Conservation (phyloP, 1,140 invertebrate species). For the Olivierus martensii region DNA sequence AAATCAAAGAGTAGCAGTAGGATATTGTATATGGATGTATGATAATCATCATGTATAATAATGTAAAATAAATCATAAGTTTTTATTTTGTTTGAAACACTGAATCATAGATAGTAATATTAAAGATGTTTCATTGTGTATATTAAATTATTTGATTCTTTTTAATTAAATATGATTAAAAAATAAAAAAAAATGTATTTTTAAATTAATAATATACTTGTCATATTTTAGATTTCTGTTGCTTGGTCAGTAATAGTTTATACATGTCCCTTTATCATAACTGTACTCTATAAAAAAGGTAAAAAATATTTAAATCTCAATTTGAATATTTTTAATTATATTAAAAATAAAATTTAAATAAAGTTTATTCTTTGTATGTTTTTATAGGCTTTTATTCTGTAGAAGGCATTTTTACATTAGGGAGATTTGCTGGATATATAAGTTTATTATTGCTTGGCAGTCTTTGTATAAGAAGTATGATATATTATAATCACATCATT, state of each 20-base stretch:
- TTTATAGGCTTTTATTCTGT: constrained; percentile 36
- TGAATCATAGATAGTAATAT: no score
- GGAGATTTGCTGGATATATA: constrained; percentile 17
- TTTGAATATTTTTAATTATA: not conserved
- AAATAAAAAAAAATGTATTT: no score
- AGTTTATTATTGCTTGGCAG: constrained; percentile 7
- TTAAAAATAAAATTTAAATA: not conserved
- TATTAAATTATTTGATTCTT: no score
- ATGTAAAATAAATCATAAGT: no score
- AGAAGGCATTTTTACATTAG: constrained; percentile 41
- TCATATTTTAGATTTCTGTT: constrained; percentile 35
- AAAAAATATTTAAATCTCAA: not conserved
- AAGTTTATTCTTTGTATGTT: not conserved
- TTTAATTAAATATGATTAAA: no score
- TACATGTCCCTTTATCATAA: constrained; percentile 57
- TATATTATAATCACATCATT: constrained; percentile 17
- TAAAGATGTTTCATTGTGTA: no score
- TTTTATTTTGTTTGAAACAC: no score
- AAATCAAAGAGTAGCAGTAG: no score
- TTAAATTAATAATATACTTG: not conserved
- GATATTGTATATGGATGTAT: no score
- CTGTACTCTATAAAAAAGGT: constrained; percentile 52
- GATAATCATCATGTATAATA: no score
- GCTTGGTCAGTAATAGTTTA: constrained; percentile 58
- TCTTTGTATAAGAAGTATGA: constrained; percentile 11